A percentile compares a stretch with the other conserved stretches of the same genome.
Conservation (phyloP, 2,797 vertebrate genomes). For the Alfaro cultratus region DNA sequence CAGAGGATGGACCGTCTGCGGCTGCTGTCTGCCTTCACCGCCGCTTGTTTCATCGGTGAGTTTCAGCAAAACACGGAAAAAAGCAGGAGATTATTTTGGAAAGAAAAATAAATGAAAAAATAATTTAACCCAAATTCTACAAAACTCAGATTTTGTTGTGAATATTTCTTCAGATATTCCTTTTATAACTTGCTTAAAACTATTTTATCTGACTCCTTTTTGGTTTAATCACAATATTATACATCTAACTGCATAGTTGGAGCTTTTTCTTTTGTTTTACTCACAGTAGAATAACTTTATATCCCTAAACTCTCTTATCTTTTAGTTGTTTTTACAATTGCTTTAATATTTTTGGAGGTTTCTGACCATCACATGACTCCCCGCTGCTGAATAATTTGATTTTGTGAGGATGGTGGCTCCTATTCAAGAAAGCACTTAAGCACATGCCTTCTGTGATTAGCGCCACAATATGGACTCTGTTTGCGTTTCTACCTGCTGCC, state of each 20-base stretch:
- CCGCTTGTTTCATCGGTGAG: constrained; percentile 75
- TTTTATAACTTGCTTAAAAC: neutral
- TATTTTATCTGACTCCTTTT: neutral
- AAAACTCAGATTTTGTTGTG: neutral
- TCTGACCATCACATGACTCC: constrained; percentile 74
- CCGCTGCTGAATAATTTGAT: constrained; percentile 68
- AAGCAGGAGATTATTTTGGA: neutral
- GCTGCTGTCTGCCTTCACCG: constrained; percentile 53
- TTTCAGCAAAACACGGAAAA: neutral
- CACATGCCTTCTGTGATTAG: constrained; percentile 83
- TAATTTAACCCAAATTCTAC: neutral
- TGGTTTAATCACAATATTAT: neutral
- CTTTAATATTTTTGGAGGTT: constrained; percentile 19
- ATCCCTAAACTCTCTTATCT: neutral
- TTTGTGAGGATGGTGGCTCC: constrained; percentile 69
- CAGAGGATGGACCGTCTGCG: constrained; percentile 71
- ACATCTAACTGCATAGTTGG: too few relatives aligned
- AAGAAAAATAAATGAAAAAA: neutral
- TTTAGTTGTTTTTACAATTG: constrained; percentile 9
- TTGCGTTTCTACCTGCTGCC: constrained; percentile 37
- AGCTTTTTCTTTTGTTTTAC: neutral
- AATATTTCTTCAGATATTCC: neutral
- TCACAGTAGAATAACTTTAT: neutral
- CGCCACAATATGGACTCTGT: constrained; percentile 77
- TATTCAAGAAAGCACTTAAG: constrained; percentile 69